Conservation (phyloP, 2,888 invertebrate genomes). For the Syritta pipiens region DNA sequence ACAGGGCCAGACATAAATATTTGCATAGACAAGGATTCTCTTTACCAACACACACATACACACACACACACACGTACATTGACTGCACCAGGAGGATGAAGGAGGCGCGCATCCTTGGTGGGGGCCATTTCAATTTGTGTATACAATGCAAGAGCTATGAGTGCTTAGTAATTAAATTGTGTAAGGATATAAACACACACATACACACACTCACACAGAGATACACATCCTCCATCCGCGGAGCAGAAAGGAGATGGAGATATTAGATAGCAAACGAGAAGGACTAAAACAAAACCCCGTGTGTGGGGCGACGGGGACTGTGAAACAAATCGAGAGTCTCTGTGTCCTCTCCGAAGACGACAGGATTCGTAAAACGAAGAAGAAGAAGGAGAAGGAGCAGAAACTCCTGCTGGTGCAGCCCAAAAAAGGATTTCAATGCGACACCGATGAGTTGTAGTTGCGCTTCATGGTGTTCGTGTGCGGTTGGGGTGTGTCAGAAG, state of each 20-base stretch:
- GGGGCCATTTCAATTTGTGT: constrained; percentile 50
- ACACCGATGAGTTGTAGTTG: constrained; percentile 55
- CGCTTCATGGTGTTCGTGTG: background rate
- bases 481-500: constrained; percentile 37
- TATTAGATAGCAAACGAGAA: constrained; percentile 48
- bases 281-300: constrained; percentile 21
- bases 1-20: constrained; percentile 79
- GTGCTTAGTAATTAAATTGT: constrained; percentile 67
- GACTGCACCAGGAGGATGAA: no score
- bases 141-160: constrained; percentile 59
- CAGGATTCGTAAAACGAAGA: background rate
- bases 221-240: background rate
- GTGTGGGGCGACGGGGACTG: background rate
- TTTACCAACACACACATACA: constrained; percentile 27
- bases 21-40: constrained; percentile 77
- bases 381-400: constrained; percentile 17
- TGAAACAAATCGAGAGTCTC: constrained; percentile 13
- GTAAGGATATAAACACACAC: constrained; percentile 45
- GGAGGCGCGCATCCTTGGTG: no score
- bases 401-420: constrained; percentile 19
- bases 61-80: no score
- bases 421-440: constrained; percentile 63
- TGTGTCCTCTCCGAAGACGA: background rate
- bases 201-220: no score
- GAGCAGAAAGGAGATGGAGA: constrained; percentile 37